These are phyloP conservation scores for Catagonus wagneri DNA, from an alignment of 2,113 vertebrate genomes.

Conservation along the genomic window DNA sequence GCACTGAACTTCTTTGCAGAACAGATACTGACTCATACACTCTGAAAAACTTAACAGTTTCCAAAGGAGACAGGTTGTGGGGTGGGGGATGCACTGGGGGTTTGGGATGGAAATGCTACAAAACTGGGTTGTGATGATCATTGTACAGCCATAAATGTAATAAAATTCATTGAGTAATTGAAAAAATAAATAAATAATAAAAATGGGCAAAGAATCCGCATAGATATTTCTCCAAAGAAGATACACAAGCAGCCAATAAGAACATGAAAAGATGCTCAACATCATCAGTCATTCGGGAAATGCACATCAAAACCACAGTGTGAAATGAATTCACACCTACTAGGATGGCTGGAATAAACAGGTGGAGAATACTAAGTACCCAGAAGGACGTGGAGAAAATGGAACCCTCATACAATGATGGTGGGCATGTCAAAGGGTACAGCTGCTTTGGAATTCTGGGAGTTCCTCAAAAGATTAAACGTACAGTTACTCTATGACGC, in stretches of 20 bases:
- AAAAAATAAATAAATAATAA: background rate
- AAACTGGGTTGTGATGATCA: too few species aligned
- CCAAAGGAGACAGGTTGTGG: too few species aligned
- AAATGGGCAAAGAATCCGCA: background rate
- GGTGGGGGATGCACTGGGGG: too few species aligned
- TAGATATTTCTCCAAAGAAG: background rate
- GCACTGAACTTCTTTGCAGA: background rate
- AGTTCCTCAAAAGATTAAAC: background rate
- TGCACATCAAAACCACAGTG: constrained; percentile 6
- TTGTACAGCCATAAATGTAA: too few species aligned
- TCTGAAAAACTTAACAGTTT: too few species aligned
- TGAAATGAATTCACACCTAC: background rate
- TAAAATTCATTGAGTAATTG: too few species aligned
- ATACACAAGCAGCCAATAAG: background rate
- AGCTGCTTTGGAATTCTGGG: background rate
- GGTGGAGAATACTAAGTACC: background rate
- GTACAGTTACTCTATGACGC: background rate
- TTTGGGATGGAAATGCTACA: too few species aligned
- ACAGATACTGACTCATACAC: too few species aligned
- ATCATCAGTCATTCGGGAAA: background rate
- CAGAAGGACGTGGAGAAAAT: background rate
- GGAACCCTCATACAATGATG: background rate
- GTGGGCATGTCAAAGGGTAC: background rate
- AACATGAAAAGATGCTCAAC: constrained; percentile 24
- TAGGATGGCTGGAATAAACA: constrained; percentile 18